These are phyloP conservation scores for Plectropomus leopardus DNA, from an alignment of 2,113 vertebrate species.

Conservation along the genomic window DNA sequence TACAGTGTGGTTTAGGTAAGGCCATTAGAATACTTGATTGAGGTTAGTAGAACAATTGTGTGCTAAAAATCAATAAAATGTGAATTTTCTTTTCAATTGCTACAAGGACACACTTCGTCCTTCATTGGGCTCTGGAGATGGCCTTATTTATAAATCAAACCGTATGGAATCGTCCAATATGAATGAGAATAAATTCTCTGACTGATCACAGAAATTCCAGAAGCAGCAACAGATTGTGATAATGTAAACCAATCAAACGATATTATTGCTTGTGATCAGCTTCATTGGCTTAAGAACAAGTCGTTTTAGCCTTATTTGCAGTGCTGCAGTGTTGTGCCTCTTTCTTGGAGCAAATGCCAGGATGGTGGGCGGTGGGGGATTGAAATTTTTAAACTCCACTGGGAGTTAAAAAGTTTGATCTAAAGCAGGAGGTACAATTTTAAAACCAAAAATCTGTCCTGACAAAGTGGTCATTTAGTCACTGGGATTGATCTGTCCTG, in stretches of 20 bases:
- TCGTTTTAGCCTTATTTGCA: neutral
- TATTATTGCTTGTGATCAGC: constrained; percentile 2
- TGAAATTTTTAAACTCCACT: constrained; percentile 6
- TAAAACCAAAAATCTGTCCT: constrained; percentile 7
- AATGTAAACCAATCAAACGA: constrained; percentile 14
- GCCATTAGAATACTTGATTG: neutral
- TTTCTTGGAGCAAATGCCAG: constrained; percentile 11
- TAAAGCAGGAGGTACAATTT: constrained; percentile 9
- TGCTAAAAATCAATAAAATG: neutral
- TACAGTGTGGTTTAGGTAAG: neutral
- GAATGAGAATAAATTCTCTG: neutral
- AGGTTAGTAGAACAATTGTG: neutral
- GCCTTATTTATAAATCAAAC: neutral
- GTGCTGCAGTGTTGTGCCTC: constrained; percentile 3
- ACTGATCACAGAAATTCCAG: neutral
- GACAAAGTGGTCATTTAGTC: constrained; percentile 23
- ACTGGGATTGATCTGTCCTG: constrained; percentile 14
- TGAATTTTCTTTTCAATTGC: neutral
- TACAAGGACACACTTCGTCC: neutral
- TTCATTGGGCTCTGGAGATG: neutral
- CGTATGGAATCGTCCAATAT: neutral
- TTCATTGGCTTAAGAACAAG: constrained; percentile 6
- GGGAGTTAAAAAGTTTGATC: neutral
- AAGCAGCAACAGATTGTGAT: neutral
- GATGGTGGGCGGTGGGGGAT: constrained; percentile 3